Conservation (phyloP, 1,140 invertebrate genomes). For the Eubasilissa regina region DNA sequence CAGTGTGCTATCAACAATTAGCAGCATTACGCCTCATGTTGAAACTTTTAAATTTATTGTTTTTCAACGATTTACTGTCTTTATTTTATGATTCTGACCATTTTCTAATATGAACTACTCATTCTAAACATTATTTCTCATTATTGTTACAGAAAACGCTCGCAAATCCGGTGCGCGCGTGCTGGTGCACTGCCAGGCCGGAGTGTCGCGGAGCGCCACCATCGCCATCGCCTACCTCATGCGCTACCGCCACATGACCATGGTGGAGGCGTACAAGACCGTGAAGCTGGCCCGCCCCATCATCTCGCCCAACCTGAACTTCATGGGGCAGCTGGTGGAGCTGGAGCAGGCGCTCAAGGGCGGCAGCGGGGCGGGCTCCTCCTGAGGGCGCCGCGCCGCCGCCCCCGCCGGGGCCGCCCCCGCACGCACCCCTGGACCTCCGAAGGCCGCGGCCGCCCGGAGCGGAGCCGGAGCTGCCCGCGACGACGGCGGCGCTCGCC, state of each 20-base stretch:
- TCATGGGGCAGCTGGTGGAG: constrained; percentile 95
- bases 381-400: constrained; percentile 7
- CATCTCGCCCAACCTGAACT: constrained; percentile 97
- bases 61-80: too few species aligned
- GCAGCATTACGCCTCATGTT: too few species aligned
- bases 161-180: constrained; percentile 84
- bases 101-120: too few species aligned
- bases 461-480: constrained; percentile 1
- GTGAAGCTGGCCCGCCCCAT: constrained; percentile 91
- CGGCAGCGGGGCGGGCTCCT: constrained; percentile 60
- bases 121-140: too few species aligned
- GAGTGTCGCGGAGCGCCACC: constrained; percentile 94
- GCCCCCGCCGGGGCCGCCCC: background rate
- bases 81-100: too few species aligned
- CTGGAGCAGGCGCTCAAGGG: constrained; percentile 82
- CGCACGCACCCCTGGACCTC: constrained; percentile 7
- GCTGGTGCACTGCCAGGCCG: constrained; percentile 95
- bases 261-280: constrained; percentile 91
- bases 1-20: too few species aligned
- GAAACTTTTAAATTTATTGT: too few species aligned
- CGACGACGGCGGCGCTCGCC: constrained; percentile 10
- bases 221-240: constrained; percentile 96
- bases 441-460: constrained; percentile 12
- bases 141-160: constrained; percentile 86
- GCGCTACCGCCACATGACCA: constrained; percentile 88